Evolutionary conservation across 2,113 vertebrate species (phyloP).

Genomic region (Sminthopsis crassicaudata): DNA sequence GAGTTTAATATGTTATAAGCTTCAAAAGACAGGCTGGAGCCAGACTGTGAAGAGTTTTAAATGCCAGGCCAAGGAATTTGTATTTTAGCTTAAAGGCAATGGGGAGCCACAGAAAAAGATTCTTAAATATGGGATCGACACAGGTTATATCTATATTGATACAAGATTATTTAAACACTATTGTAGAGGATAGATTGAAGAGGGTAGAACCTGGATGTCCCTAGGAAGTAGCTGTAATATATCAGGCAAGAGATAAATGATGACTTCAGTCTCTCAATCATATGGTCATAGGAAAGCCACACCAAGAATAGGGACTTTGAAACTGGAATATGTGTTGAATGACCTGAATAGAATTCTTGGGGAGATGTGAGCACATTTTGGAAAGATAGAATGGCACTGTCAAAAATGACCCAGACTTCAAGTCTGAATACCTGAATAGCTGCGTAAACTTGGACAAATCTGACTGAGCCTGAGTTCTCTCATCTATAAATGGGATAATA

Average conservation of each 20-base stretch:
- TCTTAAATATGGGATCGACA: not conserved
- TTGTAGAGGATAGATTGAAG: not conserved
- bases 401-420: not conserved
- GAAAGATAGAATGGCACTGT: not conserved
- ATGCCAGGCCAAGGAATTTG: not conserved
- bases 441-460: not conserved
- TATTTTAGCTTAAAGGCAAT: not conserved
- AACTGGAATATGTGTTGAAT: not conserved
- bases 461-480: not conserved
- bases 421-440: not conserved
- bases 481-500: not conserved
- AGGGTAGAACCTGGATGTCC: not conserved
- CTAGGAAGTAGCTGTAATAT: not conserved
- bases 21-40: not conserved
- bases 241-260: not conserved
- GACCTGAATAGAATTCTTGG: not conserved
- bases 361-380: not conserved
- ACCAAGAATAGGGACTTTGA: not conserved
- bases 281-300: not conserved
- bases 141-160: not conserved
- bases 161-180: not conserved
- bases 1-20: not conserved
- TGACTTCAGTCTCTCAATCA: not conserved
- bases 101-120: not conserved
- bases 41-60: not conserved